Percentiles rank a stretch among this genome's conserved stretches.
Evolutionary conservation across 1,140 invertebrate species (phyloP).

Genomic region (Drosophila tsacasi): DNA sequence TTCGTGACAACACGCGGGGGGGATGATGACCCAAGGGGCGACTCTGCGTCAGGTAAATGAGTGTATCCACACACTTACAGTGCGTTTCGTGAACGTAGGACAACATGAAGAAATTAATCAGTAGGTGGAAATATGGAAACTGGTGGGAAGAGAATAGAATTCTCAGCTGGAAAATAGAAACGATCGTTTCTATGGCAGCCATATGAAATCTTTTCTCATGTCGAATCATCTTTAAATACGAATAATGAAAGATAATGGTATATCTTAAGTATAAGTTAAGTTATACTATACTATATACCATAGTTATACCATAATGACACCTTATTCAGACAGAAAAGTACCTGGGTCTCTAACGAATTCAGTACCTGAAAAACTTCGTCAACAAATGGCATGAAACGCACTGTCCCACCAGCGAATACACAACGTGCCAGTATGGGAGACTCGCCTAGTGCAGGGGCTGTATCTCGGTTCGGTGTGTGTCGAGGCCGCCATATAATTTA

Average conservation of each 20-base stretch:
- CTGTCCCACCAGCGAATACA: not conserved
- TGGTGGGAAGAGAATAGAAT: not conserved
- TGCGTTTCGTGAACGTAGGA: not conserved
- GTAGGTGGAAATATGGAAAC: not conserved
- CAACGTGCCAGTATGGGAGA: constrained; percentile 21
- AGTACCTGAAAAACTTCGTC: too few species aligned
- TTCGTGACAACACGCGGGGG: constrained; percentile 54
- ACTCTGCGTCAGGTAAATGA: constrained; percentile 64
- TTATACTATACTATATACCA: too few species aligned
- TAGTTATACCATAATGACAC: too few species aligned
- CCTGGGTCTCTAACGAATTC: too few species aligned
- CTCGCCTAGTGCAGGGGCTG: constrained; percentile 43
- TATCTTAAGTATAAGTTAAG: too few species aligned
- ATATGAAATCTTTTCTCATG: too few species aligned
- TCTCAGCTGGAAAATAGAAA: not conserved
- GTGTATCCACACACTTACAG: constrained; percentile 24
- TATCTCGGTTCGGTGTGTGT: constrained; percentile 34
- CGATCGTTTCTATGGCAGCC: too few species aligned
- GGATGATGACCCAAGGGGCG: constrained; percentile 14
- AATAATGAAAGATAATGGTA: too few species aligned
- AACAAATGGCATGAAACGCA: not conserved
- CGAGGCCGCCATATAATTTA: constrained; percentile 56
- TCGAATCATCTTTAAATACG: too few species aligned
- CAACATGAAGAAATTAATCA: accelerated
- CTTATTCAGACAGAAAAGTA: too few species aligned